Percentiles rank a stretch among this genome's conserved stretches.
phyloP scores from a whole-genome alignment of 2,888 invertebrate genomes.

The Caenorhabditis wallacei region DNA sequence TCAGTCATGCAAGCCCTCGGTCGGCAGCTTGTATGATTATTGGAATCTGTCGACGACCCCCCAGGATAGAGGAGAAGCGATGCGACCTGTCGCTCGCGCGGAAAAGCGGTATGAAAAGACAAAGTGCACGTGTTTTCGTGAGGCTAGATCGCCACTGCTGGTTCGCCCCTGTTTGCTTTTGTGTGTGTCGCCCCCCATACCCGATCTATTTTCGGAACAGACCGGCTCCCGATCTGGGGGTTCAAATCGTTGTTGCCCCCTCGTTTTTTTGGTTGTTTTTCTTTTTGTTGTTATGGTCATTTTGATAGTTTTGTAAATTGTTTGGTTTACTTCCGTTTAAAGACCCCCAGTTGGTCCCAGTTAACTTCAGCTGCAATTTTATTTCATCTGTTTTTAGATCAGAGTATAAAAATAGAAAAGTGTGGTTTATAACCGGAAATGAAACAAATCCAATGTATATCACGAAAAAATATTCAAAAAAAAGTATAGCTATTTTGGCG shows the following conservation, averaged over 20 bases:
- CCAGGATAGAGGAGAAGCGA: not conserved
- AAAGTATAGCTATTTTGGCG: no score
- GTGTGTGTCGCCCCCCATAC: constrained; percentile 12
- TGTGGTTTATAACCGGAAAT: no score
- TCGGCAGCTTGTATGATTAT: constrained; percentile 44
- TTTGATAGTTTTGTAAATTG: constrained; percentile 1
- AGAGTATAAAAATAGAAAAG: no score
- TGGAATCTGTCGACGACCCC: constrained; percentile 30
- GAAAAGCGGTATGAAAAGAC: constrained; percentile 51
- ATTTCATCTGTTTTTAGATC: no score
- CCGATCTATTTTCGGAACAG: constrained; percentile 53
- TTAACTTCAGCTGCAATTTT: no score
- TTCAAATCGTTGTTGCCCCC: constrained; percentile 32
- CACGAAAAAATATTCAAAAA: no score
- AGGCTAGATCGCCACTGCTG: constrained; percentile 49
- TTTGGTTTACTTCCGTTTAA: no score
- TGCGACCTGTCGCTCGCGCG: constrained; percentile 9
- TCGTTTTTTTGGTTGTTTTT: constrained; percentile 12
- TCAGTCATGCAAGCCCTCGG: constrained; percentile 47
- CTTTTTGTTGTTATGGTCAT: constrained; percentile 28
- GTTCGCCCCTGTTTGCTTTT: constrained; percentile 41
- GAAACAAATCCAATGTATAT: no score
- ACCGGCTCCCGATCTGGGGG: constrained; percentile 56
- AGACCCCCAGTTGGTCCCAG: no score
- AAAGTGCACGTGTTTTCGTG: constrained; percentile 66